Evolutionary conservation across 2,797 vertebrate genomes (phyloP).

Genomic region (Melanotaenia trifasciata): DNA sequence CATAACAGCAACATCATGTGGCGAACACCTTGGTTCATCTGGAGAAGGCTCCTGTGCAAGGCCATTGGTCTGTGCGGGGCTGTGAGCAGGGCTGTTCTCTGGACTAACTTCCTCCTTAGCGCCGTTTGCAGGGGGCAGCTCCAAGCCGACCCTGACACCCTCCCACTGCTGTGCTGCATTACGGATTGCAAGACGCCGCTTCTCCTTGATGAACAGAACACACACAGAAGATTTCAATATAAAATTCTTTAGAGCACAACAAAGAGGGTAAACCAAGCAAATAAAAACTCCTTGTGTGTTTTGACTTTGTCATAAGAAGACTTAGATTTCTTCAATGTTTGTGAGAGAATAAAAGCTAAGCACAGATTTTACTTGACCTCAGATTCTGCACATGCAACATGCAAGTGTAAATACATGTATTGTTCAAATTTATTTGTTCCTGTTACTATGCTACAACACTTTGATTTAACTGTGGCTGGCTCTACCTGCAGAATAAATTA

Average conservation of each 20-base stretch:
- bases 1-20: not conserved
- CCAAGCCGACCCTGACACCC: slow-evolving; percentile 78
- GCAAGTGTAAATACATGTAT: slow-evolving; percentile 6
- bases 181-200: slow-evolving; percentile 91
- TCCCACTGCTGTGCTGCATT: slow-evolving; percentile 95
- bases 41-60: slow-evolving; percentile 84
- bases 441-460: not conserved
- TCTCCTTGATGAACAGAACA: slow-evolving; percentile 84
- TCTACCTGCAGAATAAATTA: slow-evolving; percentile 2
- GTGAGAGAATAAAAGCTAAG: slow-evolving; percentile 14
- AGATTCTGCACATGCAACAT: not conserved
- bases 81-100: slow-evolving; percentile 85
- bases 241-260: slow-evolving; percentile 31
- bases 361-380: not conserved
- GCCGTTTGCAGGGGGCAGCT: slow-evolving; percentile 83
- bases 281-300: slow-evolving; percentile 19
- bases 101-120: slow-evolving; percentile 85
- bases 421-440: slow-evolving; percentile 2
- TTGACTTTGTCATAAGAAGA: slow-evolving; percentile 14
- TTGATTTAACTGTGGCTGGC: not conserved
- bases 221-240: slow-evolving; percentile 43
- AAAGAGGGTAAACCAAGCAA: not conserved
- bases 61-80: slow-evolving; percentile 86
- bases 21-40: slow-evolving; percentile 89
- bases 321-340: not conserved